Percentiles rank a stretch among this genome's conserved stretches.
These are phyloP conservation scores for Choloepus didactylus DNA, from an alignment of 2,797 vertebrate genomes.

Conservation along the genomic window DNA sequence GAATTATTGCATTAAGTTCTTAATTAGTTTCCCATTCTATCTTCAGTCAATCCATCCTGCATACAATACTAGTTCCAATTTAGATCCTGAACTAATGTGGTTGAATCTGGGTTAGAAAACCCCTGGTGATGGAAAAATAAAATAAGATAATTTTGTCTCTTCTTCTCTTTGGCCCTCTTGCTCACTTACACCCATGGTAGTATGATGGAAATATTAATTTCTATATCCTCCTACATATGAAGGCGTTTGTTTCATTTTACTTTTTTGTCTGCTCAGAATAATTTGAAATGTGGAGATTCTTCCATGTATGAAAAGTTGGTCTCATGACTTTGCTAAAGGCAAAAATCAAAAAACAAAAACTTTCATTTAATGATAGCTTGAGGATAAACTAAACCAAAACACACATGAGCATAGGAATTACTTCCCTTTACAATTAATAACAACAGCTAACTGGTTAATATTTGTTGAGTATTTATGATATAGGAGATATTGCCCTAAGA, in stretches of 20 bases:
- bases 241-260: conserved; percentile 17
- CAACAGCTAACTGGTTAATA: not conserved
- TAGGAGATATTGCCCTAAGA: not conserved
- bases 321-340: conserved; percentile 4
- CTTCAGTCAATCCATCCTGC: not conserved
- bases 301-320: not conserved
- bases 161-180: not conserved
- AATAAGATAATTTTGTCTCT: not conserved
- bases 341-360: not conserved
- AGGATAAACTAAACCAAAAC: conserved; percentile 1
- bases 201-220: not conserved
- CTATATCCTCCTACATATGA: not conserved
- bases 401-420: not conserved
- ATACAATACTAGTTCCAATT: not conserved
- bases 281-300: not conserved
- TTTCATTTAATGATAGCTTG: not conserved
- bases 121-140: not conserved
- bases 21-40: not conserved
- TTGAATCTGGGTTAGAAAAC: conserved; percentile 13
- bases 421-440: not conserved
- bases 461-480: not conserved
- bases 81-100: not conserved
- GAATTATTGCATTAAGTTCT: not conserved
- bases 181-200: not conserved
- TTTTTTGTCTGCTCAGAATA: not conserved